Evolutionary conservation across 2,888 invertebrate species (phyloP).

Genomic region (Augochlorella aurata): DNA sequence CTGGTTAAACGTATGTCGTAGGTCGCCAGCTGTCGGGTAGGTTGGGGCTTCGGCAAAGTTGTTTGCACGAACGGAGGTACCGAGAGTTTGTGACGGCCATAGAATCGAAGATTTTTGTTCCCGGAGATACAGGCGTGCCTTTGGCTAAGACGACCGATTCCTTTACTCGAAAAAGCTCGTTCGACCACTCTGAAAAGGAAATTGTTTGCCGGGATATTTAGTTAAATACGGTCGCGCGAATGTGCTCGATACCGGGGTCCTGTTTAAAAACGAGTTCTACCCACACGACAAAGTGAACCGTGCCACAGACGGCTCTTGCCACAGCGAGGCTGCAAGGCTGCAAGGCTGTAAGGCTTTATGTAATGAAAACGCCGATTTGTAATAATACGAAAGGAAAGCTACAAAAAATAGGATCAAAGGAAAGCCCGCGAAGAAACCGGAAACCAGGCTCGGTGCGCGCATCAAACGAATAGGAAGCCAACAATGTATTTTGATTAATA

Average conservation of each 20-base stretch:
- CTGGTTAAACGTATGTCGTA: too few relatives aligned
- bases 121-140: too few relatives aligned
- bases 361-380: constrained; percentile 31
- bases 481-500: background rate
- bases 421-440: background rate
- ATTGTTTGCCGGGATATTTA: constrained; percentile 37
- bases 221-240: constrained; percentile 50
- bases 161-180: background rate
- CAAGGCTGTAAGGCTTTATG: constrained; percentile 17
- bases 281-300: constrained; percentile 56
- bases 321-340: background rate
- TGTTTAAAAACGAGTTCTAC: constrained; percentile 59
- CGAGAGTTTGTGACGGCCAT: too few relatives aligned
- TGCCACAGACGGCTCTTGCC: constrained; percentile 35
- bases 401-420: background rate
- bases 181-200: background rate
- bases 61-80: too few relatives aligned
- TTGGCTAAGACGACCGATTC: too few relatives aligned
- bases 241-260: constrained; percentile 27
- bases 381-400: constrained; percentile 10
- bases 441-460: background rate
- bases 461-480: background rate
- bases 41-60: too few relatives aligned
- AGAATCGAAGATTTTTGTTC: too few relatives aligned
- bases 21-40: too few relatives aligned